phyloP scores from a whole-genome alignment of 2,113 vertebrate species.

The Elanoides forficatus region DNA sequence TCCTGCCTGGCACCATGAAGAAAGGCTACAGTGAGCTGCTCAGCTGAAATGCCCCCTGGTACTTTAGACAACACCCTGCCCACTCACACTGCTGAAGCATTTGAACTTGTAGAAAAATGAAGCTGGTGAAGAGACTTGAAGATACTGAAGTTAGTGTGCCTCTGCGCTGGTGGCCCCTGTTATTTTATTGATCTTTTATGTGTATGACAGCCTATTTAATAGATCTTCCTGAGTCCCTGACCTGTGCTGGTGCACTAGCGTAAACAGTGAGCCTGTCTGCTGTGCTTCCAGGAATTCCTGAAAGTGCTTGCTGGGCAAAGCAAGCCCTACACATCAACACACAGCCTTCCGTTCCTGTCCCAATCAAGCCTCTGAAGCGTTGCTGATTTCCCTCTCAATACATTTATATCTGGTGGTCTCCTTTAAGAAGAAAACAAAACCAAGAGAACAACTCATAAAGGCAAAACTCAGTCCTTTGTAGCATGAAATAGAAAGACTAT shows the following conservation, averaged over 20 bases:
- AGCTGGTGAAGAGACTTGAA: background rate
- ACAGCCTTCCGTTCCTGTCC: background rate
- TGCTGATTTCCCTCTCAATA: background rate
- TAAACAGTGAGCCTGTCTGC: background rate
- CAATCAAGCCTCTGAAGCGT: background rate
- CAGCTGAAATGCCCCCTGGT: background rate
- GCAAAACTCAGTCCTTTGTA: background rate
- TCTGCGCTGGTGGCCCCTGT: rapidly evolving
- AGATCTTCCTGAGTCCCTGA: background rate
- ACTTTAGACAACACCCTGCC: background rate
- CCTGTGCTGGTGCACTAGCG: background rate
- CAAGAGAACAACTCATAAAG: background rate
- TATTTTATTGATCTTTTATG: background rate
- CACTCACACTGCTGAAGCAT: background rate
- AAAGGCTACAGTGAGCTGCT: background rate
- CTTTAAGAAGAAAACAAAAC: background rate
- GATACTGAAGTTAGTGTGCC: background rate
- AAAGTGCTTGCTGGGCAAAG: background rate
- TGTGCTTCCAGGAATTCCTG: background rate
- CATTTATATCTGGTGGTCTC: background rate
- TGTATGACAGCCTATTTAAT: background rate
- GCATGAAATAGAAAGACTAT: background rate
- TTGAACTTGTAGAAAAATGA: background rate
- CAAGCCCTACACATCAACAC: background rate
- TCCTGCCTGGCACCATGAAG: background rate